Base-by-base conservation (phyloP, 2,888 invertebrate species). In the Tetranychus truncatus region DNA sequence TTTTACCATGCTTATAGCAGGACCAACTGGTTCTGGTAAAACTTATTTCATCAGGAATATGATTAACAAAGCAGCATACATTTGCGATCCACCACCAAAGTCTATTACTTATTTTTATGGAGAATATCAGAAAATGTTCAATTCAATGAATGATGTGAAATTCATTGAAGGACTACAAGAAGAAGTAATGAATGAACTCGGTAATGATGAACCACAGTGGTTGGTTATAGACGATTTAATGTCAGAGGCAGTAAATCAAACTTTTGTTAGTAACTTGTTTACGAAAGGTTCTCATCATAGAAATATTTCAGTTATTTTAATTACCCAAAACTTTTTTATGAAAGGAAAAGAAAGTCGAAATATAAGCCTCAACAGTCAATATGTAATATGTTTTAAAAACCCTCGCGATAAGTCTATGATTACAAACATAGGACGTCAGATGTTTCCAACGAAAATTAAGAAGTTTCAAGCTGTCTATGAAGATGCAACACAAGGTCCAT, bases 401-500 rank as follows among this genome's bases (percentile, higher is more conserved):
- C 21, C 21, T 1, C 21, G 21, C 1, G 21, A 21, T 21, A 21
- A 21, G 1, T 21, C 21, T 21, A 21, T 21, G 21, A 21, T 21
- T 21, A 21, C 21, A 21, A 21, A 21, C 21, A 21, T 21, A 21
- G 21, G 21, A 21, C 21, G 21, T 21, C 21, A 21, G 1, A 21
- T 21, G 34, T 34, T 34, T 34, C 34, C 34, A 3, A 34, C 34
- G 4, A 34, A 34, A 34, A 34, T 34, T 4, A 34, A 34, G 5
- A 34, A 34, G 4, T 34, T 34, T 34, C 34, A 34, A 3, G 5
- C 34, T 3, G 34, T 77, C 3, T 78, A 78, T 77, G 74, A 75
- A 67, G 77, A 78, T 67, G 77, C 77, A 0, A 78, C 78, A 0
- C 24, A 24, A 0, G 66, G 66, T 2, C 78, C 78, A 5, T 78